Evolutionary conservation across 2,113 vertebrate genomes (phyloP), one percentile per base, ranked within the genome.

Genomic region (Chroicocephalus ridibundus): DNA sequence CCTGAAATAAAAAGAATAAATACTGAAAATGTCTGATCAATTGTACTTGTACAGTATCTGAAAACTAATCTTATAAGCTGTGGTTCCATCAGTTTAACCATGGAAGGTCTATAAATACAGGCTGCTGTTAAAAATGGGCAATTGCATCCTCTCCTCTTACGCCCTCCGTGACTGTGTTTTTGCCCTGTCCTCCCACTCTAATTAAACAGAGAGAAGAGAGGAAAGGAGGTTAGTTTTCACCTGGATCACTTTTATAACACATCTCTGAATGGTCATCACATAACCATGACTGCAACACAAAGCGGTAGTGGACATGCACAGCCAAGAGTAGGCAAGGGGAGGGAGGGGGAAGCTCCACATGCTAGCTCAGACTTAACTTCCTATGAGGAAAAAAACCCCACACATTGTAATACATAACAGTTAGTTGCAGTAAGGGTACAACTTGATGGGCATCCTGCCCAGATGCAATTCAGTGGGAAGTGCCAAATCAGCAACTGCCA

Each of bases 1-100:
- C 91, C 99, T 99, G 97, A 82, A 97, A 98, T 29, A 98, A 85
- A 95, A 96, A 94, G 31, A 97, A 88, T 7, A 97, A 85, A 92
- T 15, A 85, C 11, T 97, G 91, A 94, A 93, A 79, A 92, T 4
- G 7, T 65, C 65, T 68, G 25, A 55, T 75, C 38, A 68, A 51
- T 74, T 88, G 83, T 14, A 71, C 32, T 68, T 29, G 6, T 6
- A 55, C 1, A 68, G 7, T 26, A 91, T 10, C 68, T 86, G 38
- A 91, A 93, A 88, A 58, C 15, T 15, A 25, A 75, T 46, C 8
- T 68, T 71, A 76, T 32, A 54, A 36, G 32, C 42, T 82, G 25
- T 58, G 55, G n/a, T 62, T 90, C 55, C 80, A 24, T 72, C 42
- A 69, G 47, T 51, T 77, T 72, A 71, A 91, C 40, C 40, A 61